Evolutionary conservation across 2,113 vertebrate species (phyloP).

Genomic region (Arothron firmamentum): DNA sequence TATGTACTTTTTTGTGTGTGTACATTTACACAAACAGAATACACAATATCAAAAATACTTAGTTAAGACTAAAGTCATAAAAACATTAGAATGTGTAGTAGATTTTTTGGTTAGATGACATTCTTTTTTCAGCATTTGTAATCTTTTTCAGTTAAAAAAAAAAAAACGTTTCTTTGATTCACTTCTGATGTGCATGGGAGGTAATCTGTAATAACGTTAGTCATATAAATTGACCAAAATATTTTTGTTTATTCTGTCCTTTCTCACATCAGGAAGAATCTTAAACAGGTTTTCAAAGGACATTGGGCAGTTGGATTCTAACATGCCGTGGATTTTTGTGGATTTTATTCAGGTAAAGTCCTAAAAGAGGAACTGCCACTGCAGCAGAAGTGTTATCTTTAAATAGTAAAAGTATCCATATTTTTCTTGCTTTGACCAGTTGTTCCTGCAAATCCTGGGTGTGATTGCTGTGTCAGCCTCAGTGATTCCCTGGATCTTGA

Average conservation of each 20-base stretch:
- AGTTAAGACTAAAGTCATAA: too few relatives aligned
- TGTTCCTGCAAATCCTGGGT: conserved; percentile 79
- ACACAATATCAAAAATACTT: too few relatives aligned
- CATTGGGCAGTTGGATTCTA: conserved; percentile 72
- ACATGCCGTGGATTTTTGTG: conserved; percentile 69
- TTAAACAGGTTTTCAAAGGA: conserved; percentile 79
- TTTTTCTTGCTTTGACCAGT: conserved; percentile 59
- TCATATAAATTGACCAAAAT: background rate
- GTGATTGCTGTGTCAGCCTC: conserved; percentile 80
- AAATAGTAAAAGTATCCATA: background rate
- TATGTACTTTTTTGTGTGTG: too few relatives aligned
- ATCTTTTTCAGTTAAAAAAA: too few relatives aligned
- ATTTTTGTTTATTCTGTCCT: background rate
- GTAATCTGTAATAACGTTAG: too few relatives aligned
- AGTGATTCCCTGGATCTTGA: conserved; percentile 84
- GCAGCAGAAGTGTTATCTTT: background rate
- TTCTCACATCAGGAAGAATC: conserved; percentile 65
- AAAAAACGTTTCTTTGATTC: too few relatives aligned
- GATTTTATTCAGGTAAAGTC: conserved; percentile 69
- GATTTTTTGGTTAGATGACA: too few relatives aligned
- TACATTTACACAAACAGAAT: too few relatives aligned
- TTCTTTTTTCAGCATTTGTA: too few relatives aligned
- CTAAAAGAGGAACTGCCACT: background rate
- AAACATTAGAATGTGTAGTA: too few relatives aligned
- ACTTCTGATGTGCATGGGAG: too few relatives aligned